Conservation (phyloP, 2,888 invertebrate genomes). For the Cetonia aurata region DNA sequence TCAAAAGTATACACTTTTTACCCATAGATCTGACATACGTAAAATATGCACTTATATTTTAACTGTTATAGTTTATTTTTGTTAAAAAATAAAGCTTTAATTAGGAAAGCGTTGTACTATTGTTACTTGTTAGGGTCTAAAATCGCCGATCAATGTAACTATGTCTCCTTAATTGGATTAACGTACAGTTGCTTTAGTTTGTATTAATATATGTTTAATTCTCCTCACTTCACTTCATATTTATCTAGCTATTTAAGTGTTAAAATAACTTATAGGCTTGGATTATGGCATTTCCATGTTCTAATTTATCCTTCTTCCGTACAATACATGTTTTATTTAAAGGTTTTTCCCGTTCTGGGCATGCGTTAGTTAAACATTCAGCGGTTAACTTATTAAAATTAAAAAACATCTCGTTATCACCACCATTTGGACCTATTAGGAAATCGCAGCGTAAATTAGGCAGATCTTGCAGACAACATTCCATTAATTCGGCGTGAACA, state of each 20-base stretch:
- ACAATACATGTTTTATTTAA: conserved; percentile 74
- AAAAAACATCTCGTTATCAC: conserved; percentile 76
- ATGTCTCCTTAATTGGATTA: too few species aligned
- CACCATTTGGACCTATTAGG: conserved; percentile 83
- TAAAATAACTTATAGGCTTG: conserved; percentile 55
- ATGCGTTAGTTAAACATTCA: conserved; percentile 62
- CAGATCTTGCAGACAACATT: conserved; percentile 80
- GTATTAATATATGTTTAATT: too few species aligned
- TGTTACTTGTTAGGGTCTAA: conserved; percentile 42
- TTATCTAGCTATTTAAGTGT: conserved; percentile 38
- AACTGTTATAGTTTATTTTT: too few species aligned
- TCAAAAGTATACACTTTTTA: too few species aligned
- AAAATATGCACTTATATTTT: too few species aligned
- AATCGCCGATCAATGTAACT: conserved; percentile 28
- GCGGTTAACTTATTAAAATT: conserved; percentile 72
- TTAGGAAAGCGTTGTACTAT: too few species aligned
- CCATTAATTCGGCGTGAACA: conserved; percentile 77
- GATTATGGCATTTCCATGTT: conserved; percentile 57
- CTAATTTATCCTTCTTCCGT: conserved; percentile 58
- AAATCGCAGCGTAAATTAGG: conserved; percentile 76
- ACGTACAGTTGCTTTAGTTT: too few species aligned
- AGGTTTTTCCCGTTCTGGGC: conserved; percentile 67
- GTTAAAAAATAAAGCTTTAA: too few species aligned
- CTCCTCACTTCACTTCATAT: conserved; percentile 38
- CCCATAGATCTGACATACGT: too few species aligned